Evolutionary conservation across 2,797 vertebrate species (phyloP).

Genomic region (Cuniculus paca): DNA sequence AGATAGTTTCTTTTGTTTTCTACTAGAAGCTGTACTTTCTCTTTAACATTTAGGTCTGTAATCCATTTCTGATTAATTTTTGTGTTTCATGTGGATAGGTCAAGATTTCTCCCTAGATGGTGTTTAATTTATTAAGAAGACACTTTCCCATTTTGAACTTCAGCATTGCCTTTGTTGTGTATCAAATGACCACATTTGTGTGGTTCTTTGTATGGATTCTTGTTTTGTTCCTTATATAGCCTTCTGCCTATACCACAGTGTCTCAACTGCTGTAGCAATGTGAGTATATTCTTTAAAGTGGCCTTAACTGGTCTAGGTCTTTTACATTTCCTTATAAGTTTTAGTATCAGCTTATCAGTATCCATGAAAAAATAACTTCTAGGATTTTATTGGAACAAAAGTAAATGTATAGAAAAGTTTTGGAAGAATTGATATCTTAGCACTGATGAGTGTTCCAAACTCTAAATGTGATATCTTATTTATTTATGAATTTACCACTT

Average conservation of each 20-base stretch:
- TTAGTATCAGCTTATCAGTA: not conserved
- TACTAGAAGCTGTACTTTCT: not conserved
- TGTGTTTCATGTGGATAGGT: conserved; percentile 1
- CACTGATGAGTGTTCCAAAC: not conserved
- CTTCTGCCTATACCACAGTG: not conserved
- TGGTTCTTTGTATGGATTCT: conserved; percentile 13
- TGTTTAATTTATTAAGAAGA: conserved; percentile 54
- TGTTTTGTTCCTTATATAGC: not conserved
- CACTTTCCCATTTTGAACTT: conserved; percentile 41
- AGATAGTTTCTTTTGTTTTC: not conserved
- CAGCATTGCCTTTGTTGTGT: not conserved
- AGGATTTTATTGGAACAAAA: conserved; percentile 42
- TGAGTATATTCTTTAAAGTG: not conserved
- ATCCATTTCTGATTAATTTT: conserved; percentile 60
- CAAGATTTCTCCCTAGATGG: not conserved
- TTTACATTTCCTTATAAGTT: conserved; percentile 43
- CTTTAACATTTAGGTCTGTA: not conserved
- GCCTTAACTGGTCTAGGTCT: not conserved
- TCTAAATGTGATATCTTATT: not conserved
- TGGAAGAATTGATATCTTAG: not conserved
- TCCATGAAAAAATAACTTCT: conserved; percentile 30
- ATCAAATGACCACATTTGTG: not conserved
- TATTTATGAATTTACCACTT: conserved; percentile 31
- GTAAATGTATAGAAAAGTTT: not conserved
- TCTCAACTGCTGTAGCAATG: not conserved